Evolutionary conservation across 30 jellyfish, hydroid and myxozoan species (phyloP).

Genomic region (Nemopilema nomurai): DNA sequence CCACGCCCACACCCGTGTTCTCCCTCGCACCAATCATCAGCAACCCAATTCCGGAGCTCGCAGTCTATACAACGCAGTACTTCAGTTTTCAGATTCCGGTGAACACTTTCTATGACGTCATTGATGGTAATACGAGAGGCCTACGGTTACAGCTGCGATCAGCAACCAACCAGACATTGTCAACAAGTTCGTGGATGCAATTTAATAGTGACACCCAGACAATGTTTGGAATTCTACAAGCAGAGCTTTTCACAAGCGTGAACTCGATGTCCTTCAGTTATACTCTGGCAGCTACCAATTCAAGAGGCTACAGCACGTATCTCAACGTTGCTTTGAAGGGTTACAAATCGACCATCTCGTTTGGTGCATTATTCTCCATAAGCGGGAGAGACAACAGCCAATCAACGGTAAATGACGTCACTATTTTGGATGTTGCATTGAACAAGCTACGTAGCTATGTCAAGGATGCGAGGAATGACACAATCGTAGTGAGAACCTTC

Average conservation of each 20-base stretch:
- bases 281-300: constrained; percentile 40
- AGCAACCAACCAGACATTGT: constrained; percentile 34
- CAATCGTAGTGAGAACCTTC: constrained; percentile 56
- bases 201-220: constrained; percentile 57
- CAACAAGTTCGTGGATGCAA: constrained; percentile 80
- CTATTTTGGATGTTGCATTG: constrained; percentile 8
- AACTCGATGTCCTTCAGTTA: constrained; percentile 8
- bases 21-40: constrained; percentile 47
- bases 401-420: constrained; percentile 29
- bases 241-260: constrained; percentile 10
- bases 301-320: constrained; percentile 50
- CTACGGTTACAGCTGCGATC: constrained; percentile 52
- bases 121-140: constrained; percentile 75
- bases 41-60: constrained; percentile 44
- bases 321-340: constrained; percentile 21
- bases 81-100: constrained; percentile 65
- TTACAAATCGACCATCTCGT: constrained; percentile 16
- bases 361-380: constrained; percentile 37
- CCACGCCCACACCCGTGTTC: constrained; percentile 24
- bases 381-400: constrained; percentile 67
- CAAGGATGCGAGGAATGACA: constrained; percentile 15
- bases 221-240: constrained; percentile 62
- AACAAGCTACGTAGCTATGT: constrained; percentile 45
- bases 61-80: constrained; percentile 35
- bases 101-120: constrained; percentile 64